These are phyloP conservation scores for Silurus glanis DNA, from an alignment of 2,113 vertebrate genomes.

Conservation along the genomic window DNA sequence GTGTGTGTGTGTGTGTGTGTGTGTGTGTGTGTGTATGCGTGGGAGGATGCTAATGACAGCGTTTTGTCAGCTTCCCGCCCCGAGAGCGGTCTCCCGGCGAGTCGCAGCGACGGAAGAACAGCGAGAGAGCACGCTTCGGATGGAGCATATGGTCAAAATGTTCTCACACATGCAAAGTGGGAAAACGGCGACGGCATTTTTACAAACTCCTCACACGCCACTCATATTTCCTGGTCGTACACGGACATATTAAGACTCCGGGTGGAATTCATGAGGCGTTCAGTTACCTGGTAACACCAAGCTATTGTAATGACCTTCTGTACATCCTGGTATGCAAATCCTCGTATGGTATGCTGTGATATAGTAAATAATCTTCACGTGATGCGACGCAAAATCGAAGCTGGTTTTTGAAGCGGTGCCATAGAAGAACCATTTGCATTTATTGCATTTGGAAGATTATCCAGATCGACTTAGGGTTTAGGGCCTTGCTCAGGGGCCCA, in stretches of 20 bases:
- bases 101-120: not conserved
- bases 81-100: constrained; percentile 1
- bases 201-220: not conserved
- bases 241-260: not conserved
- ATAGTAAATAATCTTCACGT: no score
- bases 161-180: not conserved
- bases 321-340: not conserved
- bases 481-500: no score
- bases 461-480: no score
- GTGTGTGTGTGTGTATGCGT: not conserved
- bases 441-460: no score
- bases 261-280: not conserved
- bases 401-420: no score
- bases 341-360: no score
- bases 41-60: constrained; percentile 25
- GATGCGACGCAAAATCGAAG: no score
- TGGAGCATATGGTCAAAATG: constrained; percentile 18
- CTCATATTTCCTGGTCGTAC: not conserved
- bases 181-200: not conserved
- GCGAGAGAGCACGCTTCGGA: not conserved
- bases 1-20: constrained; percentile 11
- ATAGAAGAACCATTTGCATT: no score
- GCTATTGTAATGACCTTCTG: not conserved
- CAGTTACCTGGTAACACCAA: not conserved
- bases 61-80: constrained; percentile 39